Conservation (phyloP, 2,888 invertebrate genomes). For the Macaria notata region DNA sequence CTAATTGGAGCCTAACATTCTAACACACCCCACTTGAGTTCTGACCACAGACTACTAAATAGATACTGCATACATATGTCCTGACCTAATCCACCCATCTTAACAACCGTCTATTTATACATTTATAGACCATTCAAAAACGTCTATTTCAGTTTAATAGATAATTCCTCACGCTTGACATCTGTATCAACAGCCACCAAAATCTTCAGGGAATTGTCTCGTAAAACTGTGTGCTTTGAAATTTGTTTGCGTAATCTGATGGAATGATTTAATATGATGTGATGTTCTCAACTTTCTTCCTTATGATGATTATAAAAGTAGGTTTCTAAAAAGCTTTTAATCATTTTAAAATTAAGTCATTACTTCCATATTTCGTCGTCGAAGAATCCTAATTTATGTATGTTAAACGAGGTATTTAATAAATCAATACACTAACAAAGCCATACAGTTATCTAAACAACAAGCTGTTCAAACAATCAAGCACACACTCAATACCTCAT, state of each 20-base stretch:
- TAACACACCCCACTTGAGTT: conserved; percentile 29
- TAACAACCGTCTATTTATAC: conserved; percentile 32
- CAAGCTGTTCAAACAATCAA: too few species aligned
- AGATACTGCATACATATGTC: not conserved
- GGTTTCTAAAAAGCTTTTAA: too few species aligned
- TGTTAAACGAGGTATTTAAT: too few species aligned
- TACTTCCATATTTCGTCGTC: too few species aligned
- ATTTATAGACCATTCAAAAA: conserved; percentile 33
- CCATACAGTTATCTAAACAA: too few species aligned
- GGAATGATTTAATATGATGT: conserved; percentile 18
- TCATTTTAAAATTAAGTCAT: too few species aligned
- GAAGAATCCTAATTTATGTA: too few species aligned
- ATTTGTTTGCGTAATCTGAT: conserved; percentile 23
- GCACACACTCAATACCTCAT: too few species aligned
- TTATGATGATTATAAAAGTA: not conserved
- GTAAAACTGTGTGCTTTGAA: conserved; percentile 23
- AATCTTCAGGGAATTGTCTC: conserved; percentile 22
- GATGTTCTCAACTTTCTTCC: not conserved
- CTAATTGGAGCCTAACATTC: conserved; percentile 25
- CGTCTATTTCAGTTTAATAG: conserved; percentile 27
- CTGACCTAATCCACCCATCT: conserved; percentile 31
- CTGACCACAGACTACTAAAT: not conserved
- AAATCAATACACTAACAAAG: too few species aligned
- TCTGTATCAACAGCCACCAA: conserved; percentile 33
- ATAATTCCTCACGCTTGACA: conserved; percentile 28